Base-by-base conservation (phyloP, 2,797 vertebrate species). In the Alca torda region DNA sequence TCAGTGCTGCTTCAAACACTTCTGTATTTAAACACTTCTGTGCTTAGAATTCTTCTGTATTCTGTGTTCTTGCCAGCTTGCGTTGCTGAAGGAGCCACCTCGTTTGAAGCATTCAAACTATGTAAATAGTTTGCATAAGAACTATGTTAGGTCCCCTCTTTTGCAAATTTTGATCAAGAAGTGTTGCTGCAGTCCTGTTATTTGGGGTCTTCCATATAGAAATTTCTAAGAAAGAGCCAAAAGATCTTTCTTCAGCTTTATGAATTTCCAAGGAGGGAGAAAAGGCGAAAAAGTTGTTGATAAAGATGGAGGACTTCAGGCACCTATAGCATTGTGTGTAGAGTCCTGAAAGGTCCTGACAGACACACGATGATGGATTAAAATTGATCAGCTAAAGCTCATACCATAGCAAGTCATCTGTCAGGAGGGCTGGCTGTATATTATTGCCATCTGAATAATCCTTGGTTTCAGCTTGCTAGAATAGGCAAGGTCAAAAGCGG, bases 401-500 rank as follows among this genome's bases (percentile, higher is more conserved):
- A 57, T 64, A 69, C 11, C 2, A 0, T 21, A 91, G 46, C 51
- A 84, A 85, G 35, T 92, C 26, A 39, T 54, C 33, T 54, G 61
- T 64, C 50, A 65, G 76, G 45, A 54, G 18, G 39, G 25, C 33
- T 54, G 39, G 24, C 50, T 54, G 15, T 43, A 10, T 64, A 30
- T 31, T 92, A 16, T 14, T 73, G 84, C 68, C 43, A 39, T 83
- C 43, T 87, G 39, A 87, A 30, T 63, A 79, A 68, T 30, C 64
- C 72, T 80, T 67, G 78, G 56, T 59, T 95, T 95, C 75, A 91
- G 43, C 43, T 80, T 93, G 63, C 70, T 94, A 37, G 30, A 87
- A 31, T 46, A 73, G 89, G 48, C 51, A 87, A 87, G 43, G 75
- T 93, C 64, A 83, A 77, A 87, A 87, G 7, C 0, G 1, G 46